Conservation (phyloP, 2,888 invertebrate genomes). For the Campopleginae sp. region DNA sequence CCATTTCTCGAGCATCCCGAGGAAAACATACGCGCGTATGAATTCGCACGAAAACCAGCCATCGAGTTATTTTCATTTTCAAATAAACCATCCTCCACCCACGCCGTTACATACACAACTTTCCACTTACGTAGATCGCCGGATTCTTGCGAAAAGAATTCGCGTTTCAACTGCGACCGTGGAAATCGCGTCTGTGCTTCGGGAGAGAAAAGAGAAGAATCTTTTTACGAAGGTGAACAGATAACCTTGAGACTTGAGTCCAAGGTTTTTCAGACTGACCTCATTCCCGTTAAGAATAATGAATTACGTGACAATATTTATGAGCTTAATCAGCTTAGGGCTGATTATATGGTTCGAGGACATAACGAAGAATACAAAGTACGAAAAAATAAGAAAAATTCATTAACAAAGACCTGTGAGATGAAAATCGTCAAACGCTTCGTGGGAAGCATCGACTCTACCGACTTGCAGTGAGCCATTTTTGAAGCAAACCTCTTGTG, state of each 20-base stretch:
- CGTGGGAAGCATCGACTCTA: not conserved
- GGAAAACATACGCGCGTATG: slow-evolving; percentile 17
- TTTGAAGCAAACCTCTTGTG: not conserved
- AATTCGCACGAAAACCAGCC: slow-evolving; percentile 30
- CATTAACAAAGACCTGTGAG: not conserved
- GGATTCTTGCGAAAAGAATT: slow-evolving; percentile 8
- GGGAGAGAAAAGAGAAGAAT: not conserved
- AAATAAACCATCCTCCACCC: slow-evolving; percentile 76
- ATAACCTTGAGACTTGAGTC: not conserved
- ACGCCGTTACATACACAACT: slow-evolving; percentile 18
- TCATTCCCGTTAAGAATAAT: not conserved
- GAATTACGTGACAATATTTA: not conserved
- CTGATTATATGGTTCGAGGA: not conserved
- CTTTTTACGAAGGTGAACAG: not conserved
- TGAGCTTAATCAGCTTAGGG: not conserved
- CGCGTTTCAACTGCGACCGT: not conserved
- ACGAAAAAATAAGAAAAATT: not conserved
- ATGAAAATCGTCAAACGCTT: not conserved
- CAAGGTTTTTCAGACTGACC: not conserved
- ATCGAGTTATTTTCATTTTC: slow-evolving; percentile 77
- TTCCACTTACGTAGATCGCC: not conserved
- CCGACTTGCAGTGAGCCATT: not conserved
- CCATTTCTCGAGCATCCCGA: not conserved
- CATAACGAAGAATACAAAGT: not conserved
- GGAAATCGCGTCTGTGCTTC: not conserved